Conservation (phyloP, 2,113 vertebrate species). For the Semicossyphus pulcher region DNA sequence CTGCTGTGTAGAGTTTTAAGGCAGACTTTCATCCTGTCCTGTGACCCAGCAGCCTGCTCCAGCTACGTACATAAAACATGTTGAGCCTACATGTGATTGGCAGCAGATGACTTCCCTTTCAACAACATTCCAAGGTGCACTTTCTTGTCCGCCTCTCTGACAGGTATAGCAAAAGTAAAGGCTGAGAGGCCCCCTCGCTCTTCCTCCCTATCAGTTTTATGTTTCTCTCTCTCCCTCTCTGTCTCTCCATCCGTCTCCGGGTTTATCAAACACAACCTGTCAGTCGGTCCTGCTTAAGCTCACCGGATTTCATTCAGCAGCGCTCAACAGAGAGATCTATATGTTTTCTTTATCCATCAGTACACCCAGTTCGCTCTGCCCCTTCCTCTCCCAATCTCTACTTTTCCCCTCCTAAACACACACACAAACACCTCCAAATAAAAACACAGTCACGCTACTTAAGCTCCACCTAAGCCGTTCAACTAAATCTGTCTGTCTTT, state of each 20-base stretch:
- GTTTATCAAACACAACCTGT: conserved; percentile 67
- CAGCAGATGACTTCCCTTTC: conserved; percentile 51
- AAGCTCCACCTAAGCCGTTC: not conserved
- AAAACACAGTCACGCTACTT: conserved; percentile 16
- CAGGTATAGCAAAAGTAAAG: conserved; percentile 40
- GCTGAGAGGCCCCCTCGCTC: not conserved
- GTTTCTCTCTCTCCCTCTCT: conserved; percentile 21
- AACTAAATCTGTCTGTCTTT: conserved; percentile 10
- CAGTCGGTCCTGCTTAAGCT: conserved; percentile 57
- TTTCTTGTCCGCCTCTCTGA: conserved; percentile 59
- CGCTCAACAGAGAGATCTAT: conserved; percentile 54
- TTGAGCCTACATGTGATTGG: conserved; percentile 36
- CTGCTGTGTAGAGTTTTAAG: conserved; percentile 44
- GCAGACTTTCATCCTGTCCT: conserved; percentile 26
- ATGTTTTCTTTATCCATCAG: conserved; percentile 62
- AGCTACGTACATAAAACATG: conserved; percentile 12
- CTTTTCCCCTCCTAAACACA: conserved; percentile 2
- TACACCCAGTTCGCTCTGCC: conserved; percentile 28
- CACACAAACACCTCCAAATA: conserved; percentile 2
- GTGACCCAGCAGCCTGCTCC: conserved; percentile 2
- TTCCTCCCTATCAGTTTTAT: conserved; percentile 28
- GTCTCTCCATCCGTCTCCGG: conserved; percentile 9
- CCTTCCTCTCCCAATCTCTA: conserved; percentile 6
- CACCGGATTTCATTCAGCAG: conserved; percentile 53
- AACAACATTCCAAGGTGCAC: conserved; percentile 60